These are phyloP conservation scores for Ceratina calcarata DNA, from an alignment of 1,140 invertebrate species.

Conservation along the genomic window DNA sequence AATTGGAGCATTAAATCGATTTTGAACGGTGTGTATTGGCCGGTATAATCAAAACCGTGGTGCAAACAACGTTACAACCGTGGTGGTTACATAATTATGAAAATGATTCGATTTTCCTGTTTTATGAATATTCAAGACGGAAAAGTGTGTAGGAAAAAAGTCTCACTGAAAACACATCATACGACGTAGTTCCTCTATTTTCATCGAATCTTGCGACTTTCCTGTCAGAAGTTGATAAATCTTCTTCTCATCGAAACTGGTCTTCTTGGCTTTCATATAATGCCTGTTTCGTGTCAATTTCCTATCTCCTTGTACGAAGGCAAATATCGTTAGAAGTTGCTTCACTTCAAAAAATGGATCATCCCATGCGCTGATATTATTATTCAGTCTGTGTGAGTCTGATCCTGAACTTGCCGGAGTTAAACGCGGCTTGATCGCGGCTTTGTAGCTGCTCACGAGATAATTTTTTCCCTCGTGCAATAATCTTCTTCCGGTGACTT, in stretches of 20 bases:
- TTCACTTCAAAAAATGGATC: neutral
- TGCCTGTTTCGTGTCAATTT: no score
- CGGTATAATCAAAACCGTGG: slow-evolving; percentile 2
- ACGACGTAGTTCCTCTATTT: no score
- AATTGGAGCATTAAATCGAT: slow-evolving; percentile 14
- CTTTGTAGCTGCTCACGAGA: neutral
- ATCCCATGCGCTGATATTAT: neutral
- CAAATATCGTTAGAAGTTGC: neutral
- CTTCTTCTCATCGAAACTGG: no score
- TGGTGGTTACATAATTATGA: slow-evolving; percentile 13
- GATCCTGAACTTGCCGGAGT: neutral
- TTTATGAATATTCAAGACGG: neutral
- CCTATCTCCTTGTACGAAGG: no score
- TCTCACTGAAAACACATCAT: no score
- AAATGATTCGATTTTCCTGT: neutral
- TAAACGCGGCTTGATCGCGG: neutral
- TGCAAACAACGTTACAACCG: neutral
- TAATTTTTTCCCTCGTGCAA: neutral
- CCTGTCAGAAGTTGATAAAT: no score
- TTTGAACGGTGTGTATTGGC: no score
- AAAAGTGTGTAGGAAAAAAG: neutral
- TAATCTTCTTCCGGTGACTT: neutral
- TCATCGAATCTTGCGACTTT: no score
- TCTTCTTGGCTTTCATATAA: no score
- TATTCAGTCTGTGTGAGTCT: neutral